Percentiles rank a stretch among this genome's conserved stretches.
Conservation (phyloP, 2,113 vertebrate species). For the Leiothrix lutea region DNA sequence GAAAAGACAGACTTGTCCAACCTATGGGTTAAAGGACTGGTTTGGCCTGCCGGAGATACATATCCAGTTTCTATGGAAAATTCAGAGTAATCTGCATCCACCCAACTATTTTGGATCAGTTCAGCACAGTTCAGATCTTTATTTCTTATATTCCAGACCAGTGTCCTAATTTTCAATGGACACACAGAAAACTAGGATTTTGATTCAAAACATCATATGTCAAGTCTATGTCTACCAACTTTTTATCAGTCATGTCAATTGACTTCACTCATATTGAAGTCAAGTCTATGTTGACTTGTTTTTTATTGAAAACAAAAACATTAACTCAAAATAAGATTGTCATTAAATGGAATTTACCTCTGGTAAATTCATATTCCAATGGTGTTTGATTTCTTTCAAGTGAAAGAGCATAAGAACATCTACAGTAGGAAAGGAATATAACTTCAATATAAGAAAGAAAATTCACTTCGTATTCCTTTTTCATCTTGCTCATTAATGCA, state of each 20-base stretch:
- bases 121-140: background rate
- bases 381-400: conserved; percentile 21
- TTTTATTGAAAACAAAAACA: background rate
- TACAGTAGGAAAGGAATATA: conserved; percentile 16
- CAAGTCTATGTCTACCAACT: background rate
- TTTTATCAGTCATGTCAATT: background rate
- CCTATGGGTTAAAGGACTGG: background rate
- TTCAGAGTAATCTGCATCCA: background rate
- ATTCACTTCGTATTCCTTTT: conserved; percentile 50
- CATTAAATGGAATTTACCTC: background rate
- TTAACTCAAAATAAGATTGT: background rate
- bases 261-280: background rate
- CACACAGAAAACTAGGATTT: background rate
- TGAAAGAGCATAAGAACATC: conserved; percentile 20
- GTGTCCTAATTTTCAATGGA: background rate
- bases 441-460: conserved; percentile 47
- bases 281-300: background rate
- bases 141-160: background rate
- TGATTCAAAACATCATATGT: background rate
- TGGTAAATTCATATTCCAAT: background rate
- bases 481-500: conserved; percentile 32
- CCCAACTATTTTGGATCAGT: background rate
- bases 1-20: background rate
- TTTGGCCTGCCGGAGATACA: background rate
- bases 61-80: background rate